Conservation (phyloP, 2,888 invertebrate genomes). For the Nasonia oneida region DNA sequence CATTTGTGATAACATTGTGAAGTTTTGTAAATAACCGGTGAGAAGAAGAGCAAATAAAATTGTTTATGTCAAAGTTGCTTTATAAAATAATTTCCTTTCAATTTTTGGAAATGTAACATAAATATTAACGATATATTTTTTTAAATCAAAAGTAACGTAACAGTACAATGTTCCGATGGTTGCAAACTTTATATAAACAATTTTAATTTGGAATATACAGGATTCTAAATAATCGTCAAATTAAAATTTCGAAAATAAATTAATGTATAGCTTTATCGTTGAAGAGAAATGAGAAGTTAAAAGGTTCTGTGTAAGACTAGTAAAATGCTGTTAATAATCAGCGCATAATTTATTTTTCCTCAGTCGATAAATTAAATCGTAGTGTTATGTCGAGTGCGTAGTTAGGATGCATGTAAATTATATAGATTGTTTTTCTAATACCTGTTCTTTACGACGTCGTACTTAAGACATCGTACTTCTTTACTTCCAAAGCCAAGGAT, state of each 20-base stretch:
- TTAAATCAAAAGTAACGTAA: not conserved
- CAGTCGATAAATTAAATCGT: constrained; percentile 31
- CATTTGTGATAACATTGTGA: not conserved
- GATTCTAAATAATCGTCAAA: constrained; percentile 1
- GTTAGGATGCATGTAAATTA: constrained; percentile 49
- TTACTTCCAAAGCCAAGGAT: constrained; percentile 46
- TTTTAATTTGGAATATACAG: constrained; percentile 10
- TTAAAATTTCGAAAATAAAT: not conserved
- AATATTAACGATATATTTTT: not conserved
- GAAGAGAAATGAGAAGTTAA: not conserved
- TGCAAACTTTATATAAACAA: constrained; percentile 9
- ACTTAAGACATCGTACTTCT: constrained; percentile 49
- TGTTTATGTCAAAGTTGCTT: constrained; percentile 20
- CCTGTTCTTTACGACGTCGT: constrained; percentile 46
- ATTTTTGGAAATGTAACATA: not conserved
- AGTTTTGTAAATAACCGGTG: constrained; percentile 27
- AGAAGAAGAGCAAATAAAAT: constrained; percentile 31
- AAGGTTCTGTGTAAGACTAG: constrained; percentile 31
- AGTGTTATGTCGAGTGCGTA: constrained; percentile 15
- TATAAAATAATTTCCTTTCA: not conserved
- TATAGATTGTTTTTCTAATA: constrained; percentile 25
- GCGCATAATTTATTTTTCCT: constrained; percentile 30
- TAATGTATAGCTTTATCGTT: constrained; percentile 18
- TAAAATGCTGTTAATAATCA: constrained; percentile 23
- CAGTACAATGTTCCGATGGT: not conserved